Conservation (phyloP, 2,888 invertebrate genomes). For the Sminthurinus aureus region DNA sequence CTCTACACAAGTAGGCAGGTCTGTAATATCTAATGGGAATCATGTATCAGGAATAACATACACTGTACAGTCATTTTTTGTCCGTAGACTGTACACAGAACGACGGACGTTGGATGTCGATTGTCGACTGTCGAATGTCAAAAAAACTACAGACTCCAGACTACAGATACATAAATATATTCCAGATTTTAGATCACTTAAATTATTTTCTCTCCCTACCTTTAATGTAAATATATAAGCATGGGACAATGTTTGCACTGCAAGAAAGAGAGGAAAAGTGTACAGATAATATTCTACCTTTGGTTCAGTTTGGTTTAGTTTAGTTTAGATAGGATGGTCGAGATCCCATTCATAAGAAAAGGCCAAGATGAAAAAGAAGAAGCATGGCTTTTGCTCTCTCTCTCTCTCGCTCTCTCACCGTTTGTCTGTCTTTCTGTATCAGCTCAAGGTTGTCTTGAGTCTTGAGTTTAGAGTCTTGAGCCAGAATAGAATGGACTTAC, state of each 20-base stretch:
- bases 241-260: not conserved
- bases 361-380: no score
- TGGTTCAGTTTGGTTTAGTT: not conserved
- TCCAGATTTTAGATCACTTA: not conserved
- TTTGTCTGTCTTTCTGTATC: not conserved
- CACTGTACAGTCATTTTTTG: not conserved
- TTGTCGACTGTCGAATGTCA: no score
- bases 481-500: not conserved
- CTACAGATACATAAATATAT: not conserved
- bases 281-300: not conserved
- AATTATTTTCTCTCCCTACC: constrained; percentile 2
- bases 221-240: constrained; percentile 1
- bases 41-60: no score
- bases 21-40: no score
- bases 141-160: not conserved
- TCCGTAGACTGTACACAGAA: not conserved
- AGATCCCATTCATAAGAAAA: not conserved
- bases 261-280: not conserved
- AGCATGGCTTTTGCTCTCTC: not conserved
- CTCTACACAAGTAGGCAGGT: not conserved
- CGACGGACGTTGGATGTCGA: no score
- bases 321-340: not conserved
- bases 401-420: not conserved
- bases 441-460: not conserved
- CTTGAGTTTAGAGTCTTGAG: not conserved